Conservation (phyloP, 2,888 invertebrate species). For the Micropterix aruncella region DNA sequence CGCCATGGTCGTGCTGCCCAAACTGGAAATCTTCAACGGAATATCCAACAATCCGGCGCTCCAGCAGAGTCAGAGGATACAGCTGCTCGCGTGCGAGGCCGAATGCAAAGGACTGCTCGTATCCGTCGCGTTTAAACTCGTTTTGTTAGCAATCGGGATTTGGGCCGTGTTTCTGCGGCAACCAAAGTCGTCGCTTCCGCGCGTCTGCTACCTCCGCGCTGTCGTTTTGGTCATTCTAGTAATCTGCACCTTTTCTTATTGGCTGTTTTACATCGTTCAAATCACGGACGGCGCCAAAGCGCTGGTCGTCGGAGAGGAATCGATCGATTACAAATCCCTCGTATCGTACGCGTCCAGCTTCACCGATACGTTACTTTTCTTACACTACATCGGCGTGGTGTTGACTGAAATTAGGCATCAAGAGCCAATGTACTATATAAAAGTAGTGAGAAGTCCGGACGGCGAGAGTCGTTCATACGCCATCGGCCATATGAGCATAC, state of each 20-base stretch:
- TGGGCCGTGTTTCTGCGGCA: constrained; percentile 87
- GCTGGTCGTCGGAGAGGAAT: constrained; percentile 64
- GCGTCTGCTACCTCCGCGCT: constrained; percentile 83
- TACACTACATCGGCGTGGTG: constrained; percentile 88
- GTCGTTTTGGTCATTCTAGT: constrained; percentile 79
- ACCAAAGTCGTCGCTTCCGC: constrained; percentile 75
- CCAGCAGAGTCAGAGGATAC: constrained; percentile 53
- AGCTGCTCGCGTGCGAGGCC: constrained; percentile 70
- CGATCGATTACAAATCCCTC: constrained; percentile 72
- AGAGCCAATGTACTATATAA: constrained; percentile 78
- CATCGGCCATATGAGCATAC: constrained; percentile 86
- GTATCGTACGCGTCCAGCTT: constrained; percentile 89
- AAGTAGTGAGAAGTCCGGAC: constrained; percentile 90
- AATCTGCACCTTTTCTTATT: constrained; percentile 90
- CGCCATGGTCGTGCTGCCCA: constrained; percentile 89
- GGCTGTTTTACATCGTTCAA: constrained; percentile 96
- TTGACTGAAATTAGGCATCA: constrained; percentile 87
- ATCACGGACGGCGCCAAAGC: constrained; percentile 69
- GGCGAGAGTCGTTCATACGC: constrained; percentile 80
- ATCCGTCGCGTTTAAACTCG: constrained; percentile 81
- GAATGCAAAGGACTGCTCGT: constrained; percentile 91
- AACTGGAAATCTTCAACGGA: constrained; percentile 73
- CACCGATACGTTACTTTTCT: constrained; percentile 85
- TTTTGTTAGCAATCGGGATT: constrained; percentile 75
- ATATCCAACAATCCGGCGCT: constrained; percentile 51